Evolutionary conservation across 2,888 invertebrate genomes (phyloP).

Genomic region (Anarsia innoxiella): DNA sequence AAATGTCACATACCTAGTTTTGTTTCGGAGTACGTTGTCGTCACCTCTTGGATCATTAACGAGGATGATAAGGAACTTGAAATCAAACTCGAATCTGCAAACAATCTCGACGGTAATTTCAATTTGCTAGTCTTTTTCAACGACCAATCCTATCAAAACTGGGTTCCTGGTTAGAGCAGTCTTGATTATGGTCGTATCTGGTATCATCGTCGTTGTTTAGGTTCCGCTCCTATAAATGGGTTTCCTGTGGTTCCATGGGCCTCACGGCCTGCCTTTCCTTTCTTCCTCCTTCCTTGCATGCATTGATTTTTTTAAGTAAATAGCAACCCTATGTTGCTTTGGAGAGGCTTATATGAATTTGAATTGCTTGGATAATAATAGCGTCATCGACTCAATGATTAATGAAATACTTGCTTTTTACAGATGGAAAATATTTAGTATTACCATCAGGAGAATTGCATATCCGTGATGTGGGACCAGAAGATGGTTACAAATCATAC

Average conservation of each 20-base stretch:
- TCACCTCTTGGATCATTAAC: constrained; percentile 90
- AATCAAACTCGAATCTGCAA: constrained; percentile 57
- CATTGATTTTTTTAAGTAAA: constrained; percentile 61
- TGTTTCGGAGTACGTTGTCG: constrained; percentile 91
- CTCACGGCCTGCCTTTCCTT: constrained; percentile 75
- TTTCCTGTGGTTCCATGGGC: constrained; percentile 69
- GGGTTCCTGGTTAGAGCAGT: no score
- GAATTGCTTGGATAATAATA: constrained; percentile 4
- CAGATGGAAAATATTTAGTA: constrained; percentile 97
- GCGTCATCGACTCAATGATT: constrained; percentile 8
- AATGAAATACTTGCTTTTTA: constrained; percentile 22
- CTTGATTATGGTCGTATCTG: no score
- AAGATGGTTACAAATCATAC: constrained; percentile 95
- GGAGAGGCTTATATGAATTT: constrained; percentile 14
- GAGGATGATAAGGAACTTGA: constrained; percentile 74
- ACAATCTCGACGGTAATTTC: constrained; percentile 49
- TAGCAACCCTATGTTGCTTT: constrained; percentile 54
- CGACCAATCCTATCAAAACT: no score
- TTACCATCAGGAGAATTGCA: constrained; percentile 96
- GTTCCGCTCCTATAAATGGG: constrained; percentile 39
- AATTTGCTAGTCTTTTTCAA: constrained; percentile 2
- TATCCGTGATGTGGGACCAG: constrained; percentile 95
- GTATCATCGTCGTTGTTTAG: constrained; percentile 26
- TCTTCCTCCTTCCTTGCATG: constrained; percentile 76
- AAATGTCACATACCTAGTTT: constrained; percentile 96